Conservation (phyloP, 2,888 invertebrate species). For the Leucozona laternaria region DNA sequence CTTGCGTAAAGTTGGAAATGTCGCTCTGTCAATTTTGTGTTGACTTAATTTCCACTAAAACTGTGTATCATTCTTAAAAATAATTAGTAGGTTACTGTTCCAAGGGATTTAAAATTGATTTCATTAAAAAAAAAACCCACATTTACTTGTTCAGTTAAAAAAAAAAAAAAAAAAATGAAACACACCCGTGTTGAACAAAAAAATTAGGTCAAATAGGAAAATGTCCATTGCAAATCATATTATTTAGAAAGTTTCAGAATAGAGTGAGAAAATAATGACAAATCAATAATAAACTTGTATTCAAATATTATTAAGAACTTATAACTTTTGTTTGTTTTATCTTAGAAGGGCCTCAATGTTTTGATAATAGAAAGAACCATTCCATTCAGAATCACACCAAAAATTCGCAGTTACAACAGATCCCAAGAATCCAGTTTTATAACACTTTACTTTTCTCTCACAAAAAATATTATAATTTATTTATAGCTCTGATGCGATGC, state of each 20-base stretch:
- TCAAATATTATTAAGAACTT: not conserved
- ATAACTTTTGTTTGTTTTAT: not conserved
- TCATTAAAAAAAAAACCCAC: no score
- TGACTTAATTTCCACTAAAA: no score
- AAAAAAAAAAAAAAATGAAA: not conserved
- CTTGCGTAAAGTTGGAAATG: no score
- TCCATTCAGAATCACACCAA: not conserved
- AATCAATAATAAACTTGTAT: not conserved
- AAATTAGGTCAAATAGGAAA: not conserved
- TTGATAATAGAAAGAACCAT: not conserved
- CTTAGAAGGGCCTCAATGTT: not conserved
- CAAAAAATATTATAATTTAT: not conserved
- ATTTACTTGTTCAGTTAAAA: not conserved
- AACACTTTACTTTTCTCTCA: conserved; percentile 12
- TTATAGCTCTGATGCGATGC: not conserved
- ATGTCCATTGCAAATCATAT: not conserved
- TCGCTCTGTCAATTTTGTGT: no score
- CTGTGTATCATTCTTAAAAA: no score
- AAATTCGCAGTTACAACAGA: conserved; percentile 4
- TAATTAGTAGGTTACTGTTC: no score
- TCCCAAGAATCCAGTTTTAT: not conserved
- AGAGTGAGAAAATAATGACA: not conserved
- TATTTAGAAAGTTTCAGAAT: conserved; percentile 5
- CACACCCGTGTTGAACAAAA: not conserved
- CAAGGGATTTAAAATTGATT: no score